Conservation (phyloP, 2,797 vertebrate genomes). For the Lutjanus campechanus region DNA sequence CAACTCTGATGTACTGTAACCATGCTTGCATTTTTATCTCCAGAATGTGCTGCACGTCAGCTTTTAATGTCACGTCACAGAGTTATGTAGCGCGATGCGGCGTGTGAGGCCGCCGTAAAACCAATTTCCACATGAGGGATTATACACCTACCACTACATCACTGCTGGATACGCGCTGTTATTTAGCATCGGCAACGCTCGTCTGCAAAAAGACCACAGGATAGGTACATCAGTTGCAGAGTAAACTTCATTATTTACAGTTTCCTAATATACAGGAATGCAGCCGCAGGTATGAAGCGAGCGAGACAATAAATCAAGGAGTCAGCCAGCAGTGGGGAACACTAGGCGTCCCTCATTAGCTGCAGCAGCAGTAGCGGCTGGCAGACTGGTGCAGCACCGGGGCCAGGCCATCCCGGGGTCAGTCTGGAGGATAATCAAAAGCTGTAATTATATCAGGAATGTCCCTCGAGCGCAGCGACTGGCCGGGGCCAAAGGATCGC, state of each 20-base stretch:
- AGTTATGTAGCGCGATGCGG: constrained; percentile 26
- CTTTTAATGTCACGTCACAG: constrained; percentile 38
- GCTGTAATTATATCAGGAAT: constrained; percentile 72
- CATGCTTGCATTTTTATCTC: constrained; percentile 35
- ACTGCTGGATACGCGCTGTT: constrained; percentile 7
- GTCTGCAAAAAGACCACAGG: constrained; percentile 42
- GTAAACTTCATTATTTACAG: constrained; percentile 70
- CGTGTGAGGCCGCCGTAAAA: constrained; percentile 24
- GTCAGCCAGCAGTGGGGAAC: constrained; percentile 56
- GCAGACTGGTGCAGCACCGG: constrained; percentile 47
- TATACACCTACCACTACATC: constrained; percentile 20
- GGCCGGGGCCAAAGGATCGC: constrained; percentile 31
- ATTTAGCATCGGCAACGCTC: constrained; percentile 45
- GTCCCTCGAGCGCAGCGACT: constrained; percentile 58
- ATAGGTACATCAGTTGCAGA: constrained; percentile 33
- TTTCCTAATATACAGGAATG: constrained; percentile 59
- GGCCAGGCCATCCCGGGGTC: constrained; percentile 62
- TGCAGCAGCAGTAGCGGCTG: constrained; percentile 50
- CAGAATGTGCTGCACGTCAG: constrained; percentile 24
- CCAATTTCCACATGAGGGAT: constrained; percentile 54
- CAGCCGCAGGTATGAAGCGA: constrained; percentile 53
- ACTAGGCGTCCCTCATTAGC: constrained; percentile 71
- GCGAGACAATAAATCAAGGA: constrained; percentile 68
- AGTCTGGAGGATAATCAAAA: constrained; percentile 77
- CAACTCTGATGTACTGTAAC: constrained; percentile 24